Base-by-base conservation (phyloP, 2,888 invertebrate genomes). In the Acholoe squamosa region DNA sequence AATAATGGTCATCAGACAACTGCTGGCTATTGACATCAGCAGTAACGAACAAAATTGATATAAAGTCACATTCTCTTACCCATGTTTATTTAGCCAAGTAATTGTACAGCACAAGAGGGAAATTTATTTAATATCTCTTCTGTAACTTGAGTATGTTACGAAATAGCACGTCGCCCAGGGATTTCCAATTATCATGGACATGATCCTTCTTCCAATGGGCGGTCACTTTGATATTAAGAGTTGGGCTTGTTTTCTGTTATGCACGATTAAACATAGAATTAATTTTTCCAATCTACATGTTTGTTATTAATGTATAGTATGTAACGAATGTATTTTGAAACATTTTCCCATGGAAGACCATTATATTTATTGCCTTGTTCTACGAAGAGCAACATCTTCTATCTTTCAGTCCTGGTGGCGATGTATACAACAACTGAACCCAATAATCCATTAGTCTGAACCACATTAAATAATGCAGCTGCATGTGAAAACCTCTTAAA, bases 81-180 rank as follows among this genome's bases (percentile, higher is more conserved):
- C 80, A 80, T 80, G 28, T 71, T 80, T 34, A 22, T 80, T 80
- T 43, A 80, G 80, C 80, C 19, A 80, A 80, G 80, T 80, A 80
- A 80, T 80, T 80, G 33, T 80, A 80, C 80, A 80, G 80, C 80
- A 80, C 10, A 7, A 76, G 31, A 76, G 61, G n/a, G 0, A 80
- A 80, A 80, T 19, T 14, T 0, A 33, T 43, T 80, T 80, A 76
- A 14, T 25, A 16, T 80, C 33, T 19, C 19, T 34, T 80, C 19
- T 22, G 19, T 43, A 22, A 10, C 34, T n/a, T n/a, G 25, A 19
- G 34, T 43, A 19, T 34, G 43, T 3, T 33, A 80, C 22, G 43
- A 16, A 76, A 76, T 31, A 31, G 80, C 0, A 80, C 33, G 14
- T 34, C 19, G 43, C 43, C n/a, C 43, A 80, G 33, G 5, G n/a